Conservation (phyloP, 2,113 vertebrate species). For the Paramormyrops kingsleyae region DNA sequence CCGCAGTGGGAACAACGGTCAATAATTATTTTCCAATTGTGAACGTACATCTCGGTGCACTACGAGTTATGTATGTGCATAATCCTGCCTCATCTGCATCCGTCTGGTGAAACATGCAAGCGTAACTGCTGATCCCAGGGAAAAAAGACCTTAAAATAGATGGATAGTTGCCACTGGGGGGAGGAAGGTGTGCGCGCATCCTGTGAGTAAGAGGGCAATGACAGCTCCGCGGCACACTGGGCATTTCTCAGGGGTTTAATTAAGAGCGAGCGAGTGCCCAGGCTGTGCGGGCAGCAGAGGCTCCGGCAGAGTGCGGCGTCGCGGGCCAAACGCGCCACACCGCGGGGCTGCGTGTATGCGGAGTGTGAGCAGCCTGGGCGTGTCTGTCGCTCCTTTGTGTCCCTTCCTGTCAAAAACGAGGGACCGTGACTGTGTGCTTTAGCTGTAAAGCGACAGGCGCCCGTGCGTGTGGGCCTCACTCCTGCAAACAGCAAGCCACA, state of each 20-base stretch:
- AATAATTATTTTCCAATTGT: slow-evolving; percentile 10
- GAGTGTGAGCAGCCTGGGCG: not conserved
- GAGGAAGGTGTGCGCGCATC: slow-evolving; percentile 15
- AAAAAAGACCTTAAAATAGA: slow-evolving; percentile 25
- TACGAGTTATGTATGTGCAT: slow-evolving; percentile 4
- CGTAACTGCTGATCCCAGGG: not conserved
- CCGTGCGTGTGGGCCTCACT: not conserved
- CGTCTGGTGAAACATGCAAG: slow-evolving; percentile 9
- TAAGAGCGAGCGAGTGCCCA: slow-evolving; percentile 25
- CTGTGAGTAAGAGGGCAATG: slow-evolving; percentile 31
- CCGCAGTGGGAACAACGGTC: not conserved
- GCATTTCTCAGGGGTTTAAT: slow-evolving; percentile 36
- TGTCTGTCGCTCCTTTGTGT: slow-evolving; percentile 8
- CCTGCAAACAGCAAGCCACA: not conserved
- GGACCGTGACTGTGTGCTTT: not conserved
- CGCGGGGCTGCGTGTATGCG: not conserved
- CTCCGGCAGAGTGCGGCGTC: not conserved
- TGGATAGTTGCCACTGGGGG: slow-evolving; percentile 21
- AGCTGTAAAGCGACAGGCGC: not conserved
- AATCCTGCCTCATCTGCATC: slow-evolving; percentile 15
- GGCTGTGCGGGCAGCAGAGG: slow-evolving; percentile 20
- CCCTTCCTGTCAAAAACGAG: not conserved
- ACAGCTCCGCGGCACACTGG: slow-evolving; percentile 14
- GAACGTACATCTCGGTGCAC: not conserved
- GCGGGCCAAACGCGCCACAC: not conserved